phyloP scores from a whole-genome alignment of 2,113 vertebrate species.

The Ornithorhynchus anatinus region DNA sequence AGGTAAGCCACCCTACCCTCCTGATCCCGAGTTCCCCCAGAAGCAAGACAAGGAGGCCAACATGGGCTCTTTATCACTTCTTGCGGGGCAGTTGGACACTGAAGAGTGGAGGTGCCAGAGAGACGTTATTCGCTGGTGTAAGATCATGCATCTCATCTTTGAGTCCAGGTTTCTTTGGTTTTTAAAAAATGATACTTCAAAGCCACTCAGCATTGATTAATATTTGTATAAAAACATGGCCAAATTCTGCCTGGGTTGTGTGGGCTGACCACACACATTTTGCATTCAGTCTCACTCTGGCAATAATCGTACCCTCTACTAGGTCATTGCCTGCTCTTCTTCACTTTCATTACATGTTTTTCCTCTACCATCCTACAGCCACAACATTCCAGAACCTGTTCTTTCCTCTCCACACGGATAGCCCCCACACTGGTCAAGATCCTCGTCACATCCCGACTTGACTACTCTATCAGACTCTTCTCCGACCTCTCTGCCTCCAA shows the following conservation, averaged over 20 bases:
- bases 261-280: constrained; percentile 3
- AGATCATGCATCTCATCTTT: constrained; percentile 18
- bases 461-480: no score
- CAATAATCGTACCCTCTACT: constrained; percentile 4
- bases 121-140: not conserved
- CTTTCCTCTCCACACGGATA: no score
- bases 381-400: no score
- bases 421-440: no score
- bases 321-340: no score
- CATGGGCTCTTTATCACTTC: not conserved
- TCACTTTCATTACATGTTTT: no score
- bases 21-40: not conserved
- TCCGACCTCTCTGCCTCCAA: no score
- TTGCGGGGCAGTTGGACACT: not conserved
- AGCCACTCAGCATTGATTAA: constrained; percentile 39
- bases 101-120: not conserved
- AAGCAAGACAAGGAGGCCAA: not conserved
- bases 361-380: no score
- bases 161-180: constrained; percentile 29
- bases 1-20: not conserved
- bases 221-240: constrained; percentile 47
- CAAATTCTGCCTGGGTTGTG: constrained; percentile 40
- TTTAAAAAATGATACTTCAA: constrained; percentile 18
- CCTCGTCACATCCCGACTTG: no score
- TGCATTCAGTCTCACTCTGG: constrained; percentile 6